Evolutionary conservation across 1,140 invertebrate species (phyloP).

Genomic region (Drosophila miranda): DNA sequence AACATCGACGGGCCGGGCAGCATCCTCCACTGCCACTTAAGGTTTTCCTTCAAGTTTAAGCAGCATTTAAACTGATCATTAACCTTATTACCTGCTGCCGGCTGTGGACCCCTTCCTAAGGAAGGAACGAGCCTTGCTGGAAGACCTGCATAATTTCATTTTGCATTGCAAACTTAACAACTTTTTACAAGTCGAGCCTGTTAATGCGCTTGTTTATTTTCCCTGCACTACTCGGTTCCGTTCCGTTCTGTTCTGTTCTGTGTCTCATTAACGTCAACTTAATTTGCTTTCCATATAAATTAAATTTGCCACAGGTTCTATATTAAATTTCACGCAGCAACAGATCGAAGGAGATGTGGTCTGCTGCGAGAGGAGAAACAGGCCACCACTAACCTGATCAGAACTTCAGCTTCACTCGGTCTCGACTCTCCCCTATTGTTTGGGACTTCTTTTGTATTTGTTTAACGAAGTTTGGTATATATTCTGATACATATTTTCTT

Average conservation of each 20-base stretch:
- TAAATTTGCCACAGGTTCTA: slow-evolving; percentile 22
- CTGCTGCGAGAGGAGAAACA: no score
- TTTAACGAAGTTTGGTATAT: no score
- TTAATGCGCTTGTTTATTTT: slow-evolving; percentile 52
- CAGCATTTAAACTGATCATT: slow-evolving; percentile 75
- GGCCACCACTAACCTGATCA: no score
- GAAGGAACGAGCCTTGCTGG: neutral
- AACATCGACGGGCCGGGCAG: slow-evolving; percentile 20
- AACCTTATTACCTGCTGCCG: slow-evolving; percentile 59
- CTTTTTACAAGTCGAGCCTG: slow-evolving; percentile 66
- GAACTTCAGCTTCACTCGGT: no score
- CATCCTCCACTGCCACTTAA: slow-evolving; percentile 20
- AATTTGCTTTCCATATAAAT: slow-evolving; percentile 47
- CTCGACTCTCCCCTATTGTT: no score
- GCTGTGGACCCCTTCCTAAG: neutral
- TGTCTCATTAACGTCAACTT: slow-evolving; percentile 48
- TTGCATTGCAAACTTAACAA: slow-evolving; percentile 70
- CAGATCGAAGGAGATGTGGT: neutral
- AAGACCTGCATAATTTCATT: slow-evolving; percentile 68
- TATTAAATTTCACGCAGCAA: slow-evolving; percentile 32
- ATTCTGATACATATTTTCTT: no score
- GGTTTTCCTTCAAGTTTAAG: slow-evolving; percentile 40
- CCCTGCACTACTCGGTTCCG: neutral
- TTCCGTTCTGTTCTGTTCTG: neutral
- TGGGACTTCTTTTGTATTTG: no score